A percentile compares a stretch with the other conserved stretches of the same genome.
Conservation (phyloP, 2,888 invertebrate species). For the Philopedon plagiatum region DNA sequence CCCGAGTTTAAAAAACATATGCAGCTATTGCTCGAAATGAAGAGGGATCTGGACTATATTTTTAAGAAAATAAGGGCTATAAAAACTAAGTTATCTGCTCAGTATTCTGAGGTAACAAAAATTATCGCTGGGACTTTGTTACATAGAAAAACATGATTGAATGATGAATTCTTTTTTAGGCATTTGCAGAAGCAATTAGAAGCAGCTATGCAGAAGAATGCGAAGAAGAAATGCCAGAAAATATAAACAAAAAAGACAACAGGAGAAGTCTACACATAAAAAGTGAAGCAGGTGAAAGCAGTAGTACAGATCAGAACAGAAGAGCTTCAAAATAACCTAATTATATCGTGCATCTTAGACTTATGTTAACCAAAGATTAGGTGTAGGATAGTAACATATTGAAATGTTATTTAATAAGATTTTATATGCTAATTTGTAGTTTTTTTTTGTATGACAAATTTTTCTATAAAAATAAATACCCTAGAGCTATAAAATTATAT, state of each 20-base stretch:
- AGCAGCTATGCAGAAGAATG: slow-evolving; percentile 66
- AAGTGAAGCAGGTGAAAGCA: slow-evolving; percentile 48
- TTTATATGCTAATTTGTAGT: too few species aligned
- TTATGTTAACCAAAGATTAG: background rate
- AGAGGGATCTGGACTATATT: slow-evolving; percentile 94
- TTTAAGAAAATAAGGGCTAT: slow-evolving; percentile 92
- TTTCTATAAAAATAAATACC: too few species aligned
- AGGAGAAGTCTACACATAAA: slow-evolving; percentile 58
- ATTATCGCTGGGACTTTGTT: too few species aligned
- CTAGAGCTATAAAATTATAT: too few species aligned
- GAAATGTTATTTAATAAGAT: background rate
- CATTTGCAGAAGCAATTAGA: slow-evolving; percentile 74
- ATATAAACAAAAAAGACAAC: slow-evolving; percentile 50
- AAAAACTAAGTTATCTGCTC: slow-evolving; percentile 81
- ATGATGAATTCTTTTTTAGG: slow-evolving; percentile 70
- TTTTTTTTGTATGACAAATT: too few species aligned
- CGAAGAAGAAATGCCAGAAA: slow-evolving; percentile 60
- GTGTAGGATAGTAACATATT: background rate
- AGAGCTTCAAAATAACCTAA: slow-evolving; percentile 56
- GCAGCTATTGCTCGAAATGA: slow-evolving; percentile 89
- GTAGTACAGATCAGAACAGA: slow-evolving; percentile 51
- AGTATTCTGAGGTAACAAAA: slow-evolving; percentile 68
- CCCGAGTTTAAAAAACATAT: slow-evolving; percentile 94
- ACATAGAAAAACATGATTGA: background rate
- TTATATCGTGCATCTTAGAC: background rate